phyloP scores from a whole-genome alignment of 1,140 invertebrate genomes.

The Aphaenogaster ashmeadi region DNA sequence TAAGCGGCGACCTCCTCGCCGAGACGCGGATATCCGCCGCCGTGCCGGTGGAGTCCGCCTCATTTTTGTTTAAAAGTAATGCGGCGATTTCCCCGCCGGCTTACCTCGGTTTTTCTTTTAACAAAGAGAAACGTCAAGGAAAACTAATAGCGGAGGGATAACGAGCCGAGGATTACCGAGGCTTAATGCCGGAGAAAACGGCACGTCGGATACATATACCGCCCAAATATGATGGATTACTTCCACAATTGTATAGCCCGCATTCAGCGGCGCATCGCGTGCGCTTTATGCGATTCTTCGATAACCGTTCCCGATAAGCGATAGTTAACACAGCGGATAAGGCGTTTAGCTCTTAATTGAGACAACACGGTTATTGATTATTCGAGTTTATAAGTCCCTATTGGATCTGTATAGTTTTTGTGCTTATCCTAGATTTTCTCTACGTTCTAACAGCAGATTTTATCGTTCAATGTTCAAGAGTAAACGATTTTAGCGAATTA shows the following conservation, averaged over 20 bases:
- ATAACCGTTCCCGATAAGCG: constrained; percentile 12
- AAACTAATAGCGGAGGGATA: constrained; percentile 63
- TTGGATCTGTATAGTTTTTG: neutral
- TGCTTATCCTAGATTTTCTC: neutral
- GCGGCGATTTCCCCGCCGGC: constrained; percentile 55
- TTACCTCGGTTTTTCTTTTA: constrained; percentile 55
- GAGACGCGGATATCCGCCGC: constrained; percentile 40
- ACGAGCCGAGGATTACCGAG: constrained; percentile 63
- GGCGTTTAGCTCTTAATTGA: constrained; percentile 14
- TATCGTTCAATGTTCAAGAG: too few species aligned
- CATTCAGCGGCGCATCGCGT: constrained; percentile 32
- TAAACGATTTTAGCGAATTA: neutral
- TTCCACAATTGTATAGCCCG: constrained; percentile 27
- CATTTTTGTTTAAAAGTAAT: constrained; percentile 66
- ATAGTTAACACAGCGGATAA: constrained; percentile 22
- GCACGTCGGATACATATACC: constrained; percentile 51
- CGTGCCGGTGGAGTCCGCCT: constrained; percentile 35
- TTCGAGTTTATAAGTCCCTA: neutral
- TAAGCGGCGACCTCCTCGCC: constrained; percentile 48
- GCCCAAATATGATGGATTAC: constrained; percentile 60
- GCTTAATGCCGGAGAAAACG: constrained; percentile 47
- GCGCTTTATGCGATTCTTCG: constrained; percentile 29
- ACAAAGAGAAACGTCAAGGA: constrained; percentile 60
- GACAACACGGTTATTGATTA: constrained; percentile 5
- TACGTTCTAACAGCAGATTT: neutral